Evolutionary conservation across 1,140 invertebrate genomes (phyloP), one percentile per base, ranked within the genome.

Genomic region (Coenobita brevimanus): DNA sequence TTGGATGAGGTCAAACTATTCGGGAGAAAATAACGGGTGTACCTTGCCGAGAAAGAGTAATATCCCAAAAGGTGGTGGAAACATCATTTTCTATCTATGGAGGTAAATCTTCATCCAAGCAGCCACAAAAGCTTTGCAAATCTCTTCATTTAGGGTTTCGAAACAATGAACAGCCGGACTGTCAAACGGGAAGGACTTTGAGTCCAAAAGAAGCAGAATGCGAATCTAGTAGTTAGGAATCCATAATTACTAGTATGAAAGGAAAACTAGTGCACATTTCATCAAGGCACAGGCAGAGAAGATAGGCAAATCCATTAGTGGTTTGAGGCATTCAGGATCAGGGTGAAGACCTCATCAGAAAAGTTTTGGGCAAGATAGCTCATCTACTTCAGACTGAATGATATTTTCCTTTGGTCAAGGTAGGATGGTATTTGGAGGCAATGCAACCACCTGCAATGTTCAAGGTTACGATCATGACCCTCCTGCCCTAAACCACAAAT

Each of bases 71-170:
- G 13, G 15, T 15, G 15, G 15, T 13, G 13, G 13, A 79, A 15
- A 30, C 13, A 79, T 60, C 13, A n/a, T n/a, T n/a, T 30, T 10
- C 10, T 62, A 15, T 10, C 15, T 75, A 6, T 62, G 15, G 13
- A n/a, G 36, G 15, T 10, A 50, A 41, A 90, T 43, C 46, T 69
- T 43, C 21, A 81, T 91, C 91, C 15, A 60, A 60, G 57, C 57
- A n/a, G 57, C 57, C 15, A 60, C 57, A 15, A n/a, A 60, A 15
- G 57, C 57, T n/a, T 60, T 15, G n/a, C 57, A 60, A 15, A 60
- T 60, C 15, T 60, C 57, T n/a, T 60, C 57, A 15, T n/a, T 60
- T 60, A 60, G 57, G 57, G 57, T 60, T 15, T 60, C n/a, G 57
- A 60, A 60, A 60, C 57, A n/a, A 15, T 60, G 15, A 60, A 60